phyloP scores from a whole-genome alignment of 2,113 vertebrate genomes.

The Vanacampus margaritifer region DNA sequence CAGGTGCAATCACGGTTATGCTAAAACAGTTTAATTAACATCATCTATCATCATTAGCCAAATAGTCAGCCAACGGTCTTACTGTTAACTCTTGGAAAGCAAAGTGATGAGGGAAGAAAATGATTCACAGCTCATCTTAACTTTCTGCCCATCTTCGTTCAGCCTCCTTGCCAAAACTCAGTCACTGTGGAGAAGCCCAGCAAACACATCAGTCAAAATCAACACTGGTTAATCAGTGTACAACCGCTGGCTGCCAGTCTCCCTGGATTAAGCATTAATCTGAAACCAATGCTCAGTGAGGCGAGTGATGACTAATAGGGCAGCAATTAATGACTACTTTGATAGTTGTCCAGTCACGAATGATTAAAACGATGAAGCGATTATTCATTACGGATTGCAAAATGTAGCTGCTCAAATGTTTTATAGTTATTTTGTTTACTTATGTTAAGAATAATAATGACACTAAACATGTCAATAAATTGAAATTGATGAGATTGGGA shows the following conservation, averaged over 20 bases:
- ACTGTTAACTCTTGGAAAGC: constrained; percentile 68
- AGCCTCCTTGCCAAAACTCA: constrained; percentile 33
- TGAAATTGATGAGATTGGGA: background rate
- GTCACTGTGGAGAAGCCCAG: constrained; percentile 44
- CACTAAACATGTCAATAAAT: background rate
- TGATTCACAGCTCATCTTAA: constrained; percentile 40
- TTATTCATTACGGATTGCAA: background rate
- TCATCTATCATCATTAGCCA: constrained; percentile 78
- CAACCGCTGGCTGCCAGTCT: constrained; percentile 34
- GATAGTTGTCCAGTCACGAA: background rate
- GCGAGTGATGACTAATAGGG: constrained; percentile 52
- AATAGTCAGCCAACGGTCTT: constrained; percentile 65
- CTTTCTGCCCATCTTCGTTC: constrained; percentile 25
- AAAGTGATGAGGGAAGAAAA: constrained; percentile 51
- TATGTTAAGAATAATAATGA: background rate
- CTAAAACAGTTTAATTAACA: constrained; percentile 76
- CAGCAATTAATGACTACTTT: background rate
- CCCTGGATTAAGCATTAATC: constrained; percentile 32
- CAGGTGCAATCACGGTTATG: constrained; percentile 70
- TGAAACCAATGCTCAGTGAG: constrained; percentile 49
- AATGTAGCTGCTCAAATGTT: background rate
- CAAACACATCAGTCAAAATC: constrained; percentile 67
- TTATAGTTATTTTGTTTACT: background rate
- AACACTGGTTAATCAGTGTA: constrained; percentile 45
- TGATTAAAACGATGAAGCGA: background rate